Conservation (phyloP, 2,888 invertebrate genomes). For the Frankliniella intonsa region DNA sequence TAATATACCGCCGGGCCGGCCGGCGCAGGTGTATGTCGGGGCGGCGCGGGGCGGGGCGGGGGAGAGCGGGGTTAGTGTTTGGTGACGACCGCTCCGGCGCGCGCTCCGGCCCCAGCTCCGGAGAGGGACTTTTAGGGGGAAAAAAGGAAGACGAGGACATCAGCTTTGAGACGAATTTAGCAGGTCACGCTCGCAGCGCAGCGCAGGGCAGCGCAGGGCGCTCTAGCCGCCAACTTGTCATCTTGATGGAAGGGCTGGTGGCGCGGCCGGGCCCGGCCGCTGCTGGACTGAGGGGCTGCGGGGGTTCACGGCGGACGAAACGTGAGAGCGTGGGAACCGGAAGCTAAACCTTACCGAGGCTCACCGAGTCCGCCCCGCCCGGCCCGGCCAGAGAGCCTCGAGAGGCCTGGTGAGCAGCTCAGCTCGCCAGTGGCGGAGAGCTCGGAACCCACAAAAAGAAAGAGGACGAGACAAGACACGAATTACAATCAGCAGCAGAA, state of each 20-base stretch:
- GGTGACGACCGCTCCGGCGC: no score
- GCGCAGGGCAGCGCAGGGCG: no score
- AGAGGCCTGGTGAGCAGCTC: neutral
- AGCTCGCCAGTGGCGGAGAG: neutral
- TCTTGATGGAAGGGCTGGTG: neutral
- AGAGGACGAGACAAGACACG: conserved; percentile 9
- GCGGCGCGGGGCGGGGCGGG: no score
- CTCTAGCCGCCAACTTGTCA: neutral
- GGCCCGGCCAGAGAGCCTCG: no score
- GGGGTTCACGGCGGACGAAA: neutral
- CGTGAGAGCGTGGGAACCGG: conserved; percentile 17
- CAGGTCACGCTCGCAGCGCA: neutral
- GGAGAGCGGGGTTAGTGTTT: no score
- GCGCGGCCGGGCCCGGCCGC: no score
- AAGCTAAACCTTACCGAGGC: neutral
- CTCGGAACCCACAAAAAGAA: neutral
- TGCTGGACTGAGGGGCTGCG: neutral
- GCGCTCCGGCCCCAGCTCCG: neutral
- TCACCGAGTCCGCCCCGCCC: neutral
- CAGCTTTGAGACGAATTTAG: no score
- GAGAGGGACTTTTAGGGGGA: neutral
- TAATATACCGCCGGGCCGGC: neutral
- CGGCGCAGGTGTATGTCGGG: no score
- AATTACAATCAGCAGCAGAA: conserved; percentile 7
- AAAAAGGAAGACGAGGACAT: neutral